Percentiles rank a stretch among this genome's conserved stretches.
These are phyloP conservation scores for Rafetus swinhoei DNA, from an alignment of 2,113 vertebrate genomes.

Conservation along the genomic window DNA sequence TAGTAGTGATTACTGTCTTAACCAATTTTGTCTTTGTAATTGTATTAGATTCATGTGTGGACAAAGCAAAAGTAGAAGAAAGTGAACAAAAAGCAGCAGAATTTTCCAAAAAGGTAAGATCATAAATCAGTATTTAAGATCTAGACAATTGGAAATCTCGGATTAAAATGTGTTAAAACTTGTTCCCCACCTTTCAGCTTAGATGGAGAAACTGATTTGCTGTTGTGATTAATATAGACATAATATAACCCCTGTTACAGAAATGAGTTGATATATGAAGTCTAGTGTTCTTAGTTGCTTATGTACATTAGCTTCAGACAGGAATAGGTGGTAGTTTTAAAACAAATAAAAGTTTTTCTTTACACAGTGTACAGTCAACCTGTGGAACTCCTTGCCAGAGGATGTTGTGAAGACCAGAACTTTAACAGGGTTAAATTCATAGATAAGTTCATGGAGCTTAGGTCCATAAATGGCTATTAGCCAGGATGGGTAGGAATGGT, in stretches of 20 bases:
- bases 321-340: not conserved
- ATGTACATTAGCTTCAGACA: not conserved
- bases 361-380: no score
- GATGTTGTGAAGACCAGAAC: no score
- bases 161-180: slow-evolving; percentile 65
- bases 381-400: no score
- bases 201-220: slow-evolving; percentile 79
- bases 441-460: no score
- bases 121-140: slow-evolving; percentile 16
- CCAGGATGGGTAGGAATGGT: no score
- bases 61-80: slow-evolving; percentile 96
- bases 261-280: slow-evolving; percentile 69
- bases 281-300: slow-evolving; percentile 73
- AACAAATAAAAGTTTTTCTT: no score
- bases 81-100: slow-evolving; percentile 94
- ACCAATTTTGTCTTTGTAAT: not conserved
- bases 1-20: not conserved
- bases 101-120: slow-evolving; percentile 95
- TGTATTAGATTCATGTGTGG: slow-evolving; percentile 91
- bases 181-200: slow-evolving; percentile 66
- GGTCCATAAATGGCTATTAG: no score
- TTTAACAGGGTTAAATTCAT: no score
- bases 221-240: slow-evolving; percentile 78
- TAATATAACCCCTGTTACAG: slow-evolving; percentile 81
- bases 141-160: slow-evolving; percentile 55